phyloP scores from a whole-genome alignment of 2,888 invertebrate genomes.

The Dryadula phaetusa region DNA sequence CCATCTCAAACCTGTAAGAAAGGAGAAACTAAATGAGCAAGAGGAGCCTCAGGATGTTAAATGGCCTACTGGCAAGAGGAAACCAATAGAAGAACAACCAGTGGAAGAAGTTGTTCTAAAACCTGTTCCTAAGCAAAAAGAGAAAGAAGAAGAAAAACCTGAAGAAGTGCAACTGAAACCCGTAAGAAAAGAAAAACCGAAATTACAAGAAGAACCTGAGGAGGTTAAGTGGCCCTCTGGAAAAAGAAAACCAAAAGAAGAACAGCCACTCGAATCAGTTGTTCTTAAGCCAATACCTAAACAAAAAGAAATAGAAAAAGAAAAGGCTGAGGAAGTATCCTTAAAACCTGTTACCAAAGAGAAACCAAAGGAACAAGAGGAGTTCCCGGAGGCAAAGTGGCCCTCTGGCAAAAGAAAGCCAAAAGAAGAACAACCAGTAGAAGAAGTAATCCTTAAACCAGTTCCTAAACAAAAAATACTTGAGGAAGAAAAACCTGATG shows the following conservation, averaged over 20 bases:
- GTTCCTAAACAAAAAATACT: conserved; percentile 57
- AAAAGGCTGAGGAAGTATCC: conserved; percentile 56
- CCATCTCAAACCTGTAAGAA: conserved; percentile 50
- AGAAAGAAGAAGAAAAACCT: conserved; percentile 44
- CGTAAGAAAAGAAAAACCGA: too few relatives aligned
- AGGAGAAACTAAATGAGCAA: conserved; percentile 60
- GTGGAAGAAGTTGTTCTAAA: conserved; percentile 60
- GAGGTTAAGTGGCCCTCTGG: conserved; percentile 56
- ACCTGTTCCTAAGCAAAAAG: conserved; percentile 61
- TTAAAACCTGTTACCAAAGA: conserved; percentile 50
- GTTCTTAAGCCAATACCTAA: conserved; percentile 5
- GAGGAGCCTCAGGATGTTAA: conserved; percentile 59
- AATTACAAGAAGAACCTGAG: too few relatives aligned
- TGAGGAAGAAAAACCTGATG: conserved; percentile 47
- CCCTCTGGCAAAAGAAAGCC: conserved; percentile 55
- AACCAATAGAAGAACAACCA: conserved; percentile 55
- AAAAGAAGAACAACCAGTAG: conserved; percentile 58
- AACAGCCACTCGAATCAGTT: conserved; percentile 55
- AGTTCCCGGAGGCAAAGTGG: conserved; percentile 59
- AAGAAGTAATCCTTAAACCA: conserved; percentile 63
- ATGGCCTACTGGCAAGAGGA: conserved; percentile 55
- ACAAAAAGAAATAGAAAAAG: conserved; percentile 58
- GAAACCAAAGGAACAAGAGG: conserved; percentile 48
- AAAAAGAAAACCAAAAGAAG: conserved; percentile 50
- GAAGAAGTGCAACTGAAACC: conserved; percentile 66